Percentiles rank a stretch among this genome's conserved stretches.
Evolutionary conservation across 2,113 vertebrate genomes (phyloP).

Genomic region (Toxostoma redivivum): DNA sequence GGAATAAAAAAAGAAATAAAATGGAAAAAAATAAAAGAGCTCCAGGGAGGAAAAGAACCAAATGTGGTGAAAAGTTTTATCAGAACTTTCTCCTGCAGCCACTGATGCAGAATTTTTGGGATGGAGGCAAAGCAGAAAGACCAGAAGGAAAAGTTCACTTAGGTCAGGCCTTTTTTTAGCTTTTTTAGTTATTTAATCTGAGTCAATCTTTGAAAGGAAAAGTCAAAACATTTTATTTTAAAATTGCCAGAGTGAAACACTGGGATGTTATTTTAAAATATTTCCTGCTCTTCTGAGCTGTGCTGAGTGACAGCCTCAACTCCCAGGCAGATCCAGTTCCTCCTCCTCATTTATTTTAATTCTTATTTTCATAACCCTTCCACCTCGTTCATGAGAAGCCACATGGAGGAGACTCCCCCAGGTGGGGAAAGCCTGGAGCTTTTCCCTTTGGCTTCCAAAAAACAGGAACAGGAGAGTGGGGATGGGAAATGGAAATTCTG

Average conservation of each 20-base stretch:
- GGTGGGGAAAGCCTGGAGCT: neutral
- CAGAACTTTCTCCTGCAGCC: neutral
- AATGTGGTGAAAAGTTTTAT: neutral
- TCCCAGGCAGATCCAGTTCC: neutral
- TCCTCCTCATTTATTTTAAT: neutral
- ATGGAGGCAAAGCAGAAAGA: constrained; percentile 5
- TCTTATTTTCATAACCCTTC: neutral
- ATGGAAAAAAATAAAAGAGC: neutral
- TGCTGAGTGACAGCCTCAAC: neutral
- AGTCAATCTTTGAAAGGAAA: neutral
- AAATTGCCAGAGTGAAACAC: neutral
- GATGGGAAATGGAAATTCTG: neutral
- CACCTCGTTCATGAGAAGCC: neutral
- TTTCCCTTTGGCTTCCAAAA: neutral
- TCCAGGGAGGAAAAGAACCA: neutral
- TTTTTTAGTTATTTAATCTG: neutral
- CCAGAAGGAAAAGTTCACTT: neutral
- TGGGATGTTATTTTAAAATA: neutral
- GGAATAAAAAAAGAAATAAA: neutral
- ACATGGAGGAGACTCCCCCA: neutral
- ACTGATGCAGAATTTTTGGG: neutral
- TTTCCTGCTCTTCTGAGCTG: neutral
- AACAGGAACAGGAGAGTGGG: neutral
- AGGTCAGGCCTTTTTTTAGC: neutral
- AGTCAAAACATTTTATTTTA: neutral